Conservation (phyloP, 2,888 invertebrate genomes). For the Stenodera caucasica region DNA sequence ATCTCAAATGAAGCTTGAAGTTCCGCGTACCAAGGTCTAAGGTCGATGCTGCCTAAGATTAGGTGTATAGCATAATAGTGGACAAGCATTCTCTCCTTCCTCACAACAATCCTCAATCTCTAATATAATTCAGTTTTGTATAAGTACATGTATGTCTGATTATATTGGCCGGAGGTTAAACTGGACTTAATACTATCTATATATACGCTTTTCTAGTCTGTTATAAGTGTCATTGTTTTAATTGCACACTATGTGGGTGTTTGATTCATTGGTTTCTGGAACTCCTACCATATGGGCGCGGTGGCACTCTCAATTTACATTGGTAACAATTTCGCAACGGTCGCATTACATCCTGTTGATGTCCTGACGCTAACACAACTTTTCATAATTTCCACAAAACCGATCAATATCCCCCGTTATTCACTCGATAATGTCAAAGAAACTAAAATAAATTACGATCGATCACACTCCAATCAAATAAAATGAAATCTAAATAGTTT, state of each 20-base stretch:
- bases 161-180: neutral
- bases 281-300: slow-evolving; percentile 29
- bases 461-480: too few relatives aligned
- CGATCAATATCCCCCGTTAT: too few relatives aligned
- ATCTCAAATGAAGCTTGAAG: slow-evolving; percentile 43
- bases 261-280: slow-evolving; percentile 30
- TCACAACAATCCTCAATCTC: neutral
- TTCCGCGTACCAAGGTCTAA: slow-evolving; percentile 48
- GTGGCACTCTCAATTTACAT: slow-evolving; percentile 18
- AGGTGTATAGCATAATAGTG: too few relatives aligned
- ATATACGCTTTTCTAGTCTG: slow-evolving; percentile 3
- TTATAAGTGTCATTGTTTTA: slow-evolving; percentile 32
- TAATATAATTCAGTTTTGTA: neutral
- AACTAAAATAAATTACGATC: too few relatives aligned
- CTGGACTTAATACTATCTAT: slow-evolving; percentile 10
- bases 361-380: slow-evolving; percentile 14
- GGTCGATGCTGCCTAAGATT: slow-evolving; percentile 34
- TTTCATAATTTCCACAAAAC: too few relatives aligned
- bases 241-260: slow-evolving; percentile 32
- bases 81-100: neutral
- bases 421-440: too few relatives aligned
- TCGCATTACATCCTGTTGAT: slow-evolving; percentile 11
- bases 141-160: neutral
- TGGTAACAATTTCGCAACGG: slow-evolving; percentile 19
- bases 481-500: neutral